Evolutionary conservation across 2,113 vertebrate species (phyloP), one percentile per base, ranked within the genome.

Genomic region (Ptilorrhoa leucosticta): DNA sequence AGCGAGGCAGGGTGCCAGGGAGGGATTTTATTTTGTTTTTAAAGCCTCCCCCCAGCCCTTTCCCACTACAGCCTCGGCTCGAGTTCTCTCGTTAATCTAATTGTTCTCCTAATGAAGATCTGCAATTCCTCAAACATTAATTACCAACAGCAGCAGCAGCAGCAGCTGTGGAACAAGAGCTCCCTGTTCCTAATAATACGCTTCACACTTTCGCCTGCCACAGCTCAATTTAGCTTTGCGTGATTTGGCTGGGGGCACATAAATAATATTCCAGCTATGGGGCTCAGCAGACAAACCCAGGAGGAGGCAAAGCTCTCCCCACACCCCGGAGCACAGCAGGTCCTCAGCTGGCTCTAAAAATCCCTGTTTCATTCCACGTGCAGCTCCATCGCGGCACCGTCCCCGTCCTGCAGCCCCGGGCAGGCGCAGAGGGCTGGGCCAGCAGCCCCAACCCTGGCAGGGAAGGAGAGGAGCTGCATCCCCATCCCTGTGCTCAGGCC

Each of bases 101-200:
- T 94, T 96, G 96, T 96, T 96, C 95, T 97, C 88, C 92, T 97
- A 97, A 97, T 97, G 96, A 96, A 97, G 97, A 97, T 95, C 96
- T 97, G 96, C 94, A 92, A 90, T 96, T 97, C 91, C 90, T 96
- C 88, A 96, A 97, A 97, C 90, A 90, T 96, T 97, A 97, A 97
- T 97, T 96, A 96, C 95, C 83, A 83, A 87, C 48, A 69, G 96
- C 86, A 88, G 97, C 90, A 39, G 94, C 96, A 83, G 95, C 85
- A 95, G 93, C 96, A 96, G 95, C 95, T 93, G 94, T 88, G 91
- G 91, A 90, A 82, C 93, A 90, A 95, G 91, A 93, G 95, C 95
- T 95, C 95, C 96, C 92, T 93, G 95, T 96, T 96, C 95, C 95
- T 87, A 95, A 96, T 94, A 97, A 96, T 83, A 96, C 21, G 69